These are phyloP conservation scores for Vulpes ferrilata DNA, from an alignment of 2,113 vertebrate species.

Conservation along the genomic window DNA sequence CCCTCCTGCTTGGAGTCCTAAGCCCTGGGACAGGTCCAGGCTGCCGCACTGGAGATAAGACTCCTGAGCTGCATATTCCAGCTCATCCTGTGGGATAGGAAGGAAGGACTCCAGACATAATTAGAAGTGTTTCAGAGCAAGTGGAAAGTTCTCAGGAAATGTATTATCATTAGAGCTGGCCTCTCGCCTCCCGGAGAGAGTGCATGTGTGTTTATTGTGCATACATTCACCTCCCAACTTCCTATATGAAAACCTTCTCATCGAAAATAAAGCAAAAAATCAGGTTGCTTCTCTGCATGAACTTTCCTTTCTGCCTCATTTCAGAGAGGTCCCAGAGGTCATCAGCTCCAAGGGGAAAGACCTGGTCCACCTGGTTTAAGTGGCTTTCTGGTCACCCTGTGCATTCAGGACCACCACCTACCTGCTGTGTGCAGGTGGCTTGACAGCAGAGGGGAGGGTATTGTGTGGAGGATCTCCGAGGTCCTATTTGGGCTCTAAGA, in stretches of 20 bases:
- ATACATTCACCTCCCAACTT: background rate
- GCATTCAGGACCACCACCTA: background rate
- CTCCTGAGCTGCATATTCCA: constrained; percentile 73
- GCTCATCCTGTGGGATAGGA: constrained; percentile 84
- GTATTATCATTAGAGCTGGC: constrained; percentile 74
- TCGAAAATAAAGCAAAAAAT: background rate
- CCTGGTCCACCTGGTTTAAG: no score
- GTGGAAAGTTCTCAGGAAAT: constrained; percentile 85
- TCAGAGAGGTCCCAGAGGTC: background rate
- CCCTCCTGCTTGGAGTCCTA: background rate
- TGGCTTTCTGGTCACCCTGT: background rate
- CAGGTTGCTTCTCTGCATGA: background rate
- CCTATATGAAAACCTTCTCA: background rate
- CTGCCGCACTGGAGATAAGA: constrained; percentile 54
- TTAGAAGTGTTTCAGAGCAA: constrained; percentile 81
- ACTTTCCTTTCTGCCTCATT: background rate
- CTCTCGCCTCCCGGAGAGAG: background rate
- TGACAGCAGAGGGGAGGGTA: background rate
- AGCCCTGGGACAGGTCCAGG: background rate
- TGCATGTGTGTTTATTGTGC: background rate
- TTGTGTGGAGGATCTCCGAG: background rate
- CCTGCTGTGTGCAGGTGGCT: accelerated
- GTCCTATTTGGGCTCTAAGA: background rate
- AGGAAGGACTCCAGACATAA: constrained; percentile 87
- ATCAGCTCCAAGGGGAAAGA: no score